Conservation (phyloP, 2,888 invertebrate species). For the Drosophila picticornis region DNA sequence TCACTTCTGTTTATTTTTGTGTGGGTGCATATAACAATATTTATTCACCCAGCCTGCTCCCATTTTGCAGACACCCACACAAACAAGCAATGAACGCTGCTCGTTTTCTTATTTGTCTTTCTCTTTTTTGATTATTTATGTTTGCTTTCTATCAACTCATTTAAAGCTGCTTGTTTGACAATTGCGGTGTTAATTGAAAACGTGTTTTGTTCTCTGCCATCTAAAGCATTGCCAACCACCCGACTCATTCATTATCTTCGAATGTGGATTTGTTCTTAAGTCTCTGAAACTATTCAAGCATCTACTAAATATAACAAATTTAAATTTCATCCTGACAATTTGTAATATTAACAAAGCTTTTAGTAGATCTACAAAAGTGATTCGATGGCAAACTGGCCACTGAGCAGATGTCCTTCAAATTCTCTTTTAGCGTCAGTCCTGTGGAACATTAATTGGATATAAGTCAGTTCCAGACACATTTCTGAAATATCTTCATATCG, state of each 20-base stretch:
- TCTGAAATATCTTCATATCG: conserved; percentile 23
- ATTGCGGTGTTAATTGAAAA: conserved; percentile 56
- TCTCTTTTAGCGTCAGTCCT: conserved; percentile 45
- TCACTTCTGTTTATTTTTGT: background rate
- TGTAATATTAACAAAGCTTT: background rate
- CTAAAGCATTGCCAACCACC: background rate
- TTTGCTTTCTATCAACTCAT: conserved; percentile 57
- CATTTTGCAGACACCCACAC: conserved; percentile 1
- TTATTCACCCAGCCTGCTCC: background rate
- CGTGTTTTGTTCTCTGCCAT: conserved; percentile 32
- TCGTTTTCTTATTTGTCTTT: background rate
- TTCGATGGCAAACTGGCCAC: background rate
- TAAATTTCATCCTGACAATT: background rate
- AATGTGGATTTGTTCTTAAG: background rate
- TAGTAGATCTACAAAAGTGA: background rate
- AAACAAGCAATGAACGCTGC: conserved; percentile 2
- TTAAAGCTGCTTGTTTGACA: conserved; percentile 31
- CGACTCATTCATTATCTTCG: background rate
- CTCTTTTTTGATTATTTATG: conserved; percentile 4
- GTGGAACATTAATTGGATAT: conserved; percentile 64
- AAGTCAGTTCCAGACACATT: conserved; percentile 21
- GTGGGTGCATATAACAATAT: background rate
- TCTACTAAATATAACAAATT: background rate
- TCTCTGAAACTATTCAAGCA: background rate
- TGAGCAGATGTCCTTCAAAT: conserved; percentile 10